Conservation (phyloP, 2,888 invertebrate species). For the Rhodophaea formosa region DNA sequence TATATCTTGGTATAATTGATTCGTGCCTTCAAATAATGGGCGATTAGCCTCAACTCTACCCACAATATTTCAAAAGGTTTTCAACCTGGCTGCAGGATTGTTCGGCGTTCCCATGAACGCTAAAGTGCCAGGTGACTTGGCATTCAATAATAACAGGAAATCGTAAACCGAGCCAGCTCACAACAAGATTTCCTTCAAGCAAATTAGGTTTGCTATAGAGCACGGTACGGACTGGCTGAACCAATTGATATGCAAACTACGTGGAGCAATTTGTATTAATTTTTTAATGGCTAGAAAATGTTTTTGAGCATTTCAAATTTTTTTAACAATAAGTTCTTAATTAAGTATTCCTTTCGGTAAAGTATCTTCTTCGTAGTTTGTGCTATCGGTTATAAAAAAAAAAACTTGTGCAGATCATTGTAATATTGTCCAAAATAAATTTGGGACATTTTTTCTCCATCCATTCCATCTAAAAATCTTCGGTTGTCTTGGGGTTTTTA, state of each 20-base stretch:
- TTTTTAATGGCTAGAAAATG: too few species aligned
- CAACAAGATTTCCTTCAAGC: conserved; percentile 27
- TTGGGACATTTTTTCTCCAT: too few species aligned
- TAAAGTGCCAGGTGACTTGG: conserved; percentile 25
- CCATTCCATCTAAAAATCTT: too few species aligned
- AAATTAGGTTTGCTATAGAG: conserved; percentile 30
- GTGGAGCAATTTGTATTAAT: neutral
- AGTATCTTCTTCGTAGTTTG: too few species aligned
- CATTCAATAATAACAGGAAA: conserved; percentile 38
- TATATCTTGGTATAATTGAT: neutral
- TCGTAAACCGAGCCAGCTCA: conserved; percentile 29
- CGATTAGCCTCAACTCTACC: conserved; percentile 1
- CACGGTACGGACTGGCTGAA: conserved; percentile 7
- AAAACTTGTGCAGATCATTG: too few species aligned
- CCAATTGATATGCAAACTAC: neutral
- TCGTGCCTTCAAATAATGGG: neutral
- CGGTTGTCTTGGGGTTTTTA: too few species aligned
- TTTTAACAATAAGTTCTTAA: too few species aligned
- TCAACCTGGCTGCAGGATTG: conserved; percentile 16
- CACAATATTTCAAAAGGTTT: conserved; percentile 7
- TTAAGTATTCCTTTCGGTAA: too few species aligned
- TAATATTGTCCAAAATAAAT: too few species aligned
- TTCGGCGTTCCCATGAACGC: conserved; percentile 18
- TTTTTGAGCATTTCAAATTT: too few species aligned
- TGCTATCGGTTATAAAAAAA: too few species aligned